Percentiles rank a stretch among this genome's conserved stretches.
Conservation (phyloP, 2,797 vertebrate genomes). For the Chlorospingus semifuscus region DNA sequence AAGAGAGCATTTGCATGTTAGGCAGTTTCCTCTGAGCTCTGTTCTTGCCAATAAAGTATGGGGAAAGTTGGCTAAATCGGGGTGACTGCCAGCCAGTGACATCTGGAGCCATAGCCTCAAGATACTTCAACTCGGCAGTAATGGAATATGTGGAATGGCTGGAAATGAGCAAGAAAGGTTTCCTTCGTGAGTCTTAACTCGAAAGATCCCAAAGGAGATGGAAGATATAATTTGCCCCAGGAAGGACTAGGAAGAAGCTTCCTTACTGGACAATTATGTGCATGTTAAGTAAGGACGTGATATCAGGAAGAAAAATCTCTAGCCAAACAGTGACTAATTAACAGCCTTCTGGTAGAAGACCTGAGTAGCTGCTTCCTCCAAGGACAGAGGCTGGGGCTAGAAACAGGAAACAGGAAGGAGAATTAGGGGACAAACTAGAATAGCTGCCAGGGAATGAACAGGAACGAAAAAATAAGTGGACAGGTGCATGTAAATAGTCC, state of each 20-base stretch:
- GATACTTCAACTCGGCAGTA: neutral
- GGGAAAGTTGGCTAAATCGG: neutral
- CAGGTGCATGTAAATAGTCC: neutral
- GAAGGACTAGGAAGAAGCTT: neutral
- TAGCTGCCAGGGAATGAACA: neutral
- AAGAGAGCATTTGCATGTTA: neutral
- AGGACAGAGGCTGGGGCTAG: neutral
- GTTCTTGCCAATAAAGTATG: neutral
- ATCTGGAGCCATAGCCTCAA: neutral
- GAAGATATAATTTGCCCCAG: neutral
- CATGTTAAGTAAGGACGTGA: neutral
- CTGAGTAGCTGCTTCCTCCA: neutral
- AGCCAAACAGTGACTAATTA: neutral
- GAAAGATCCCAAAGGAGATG: neutral
- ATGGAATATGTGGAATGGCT: neutral
- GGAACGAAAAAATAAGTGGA: neutral
- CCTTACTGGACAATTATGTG: neutral
- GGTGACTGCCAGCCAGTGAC: neutral
- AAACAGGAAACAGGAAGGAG: neutral
- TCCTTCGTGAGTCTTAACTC: neutral
- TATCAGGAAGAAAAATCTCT: neutral
- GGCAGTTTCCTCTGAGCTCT: neutral
- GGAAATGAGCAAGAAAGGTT: neutral
- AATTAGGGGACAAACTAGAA: neutral
- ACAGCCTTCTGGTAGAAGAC: neutral